Conservation (phyloP, 2,888 invertebrate genomes). For the Lysandra coridon region DNA sequence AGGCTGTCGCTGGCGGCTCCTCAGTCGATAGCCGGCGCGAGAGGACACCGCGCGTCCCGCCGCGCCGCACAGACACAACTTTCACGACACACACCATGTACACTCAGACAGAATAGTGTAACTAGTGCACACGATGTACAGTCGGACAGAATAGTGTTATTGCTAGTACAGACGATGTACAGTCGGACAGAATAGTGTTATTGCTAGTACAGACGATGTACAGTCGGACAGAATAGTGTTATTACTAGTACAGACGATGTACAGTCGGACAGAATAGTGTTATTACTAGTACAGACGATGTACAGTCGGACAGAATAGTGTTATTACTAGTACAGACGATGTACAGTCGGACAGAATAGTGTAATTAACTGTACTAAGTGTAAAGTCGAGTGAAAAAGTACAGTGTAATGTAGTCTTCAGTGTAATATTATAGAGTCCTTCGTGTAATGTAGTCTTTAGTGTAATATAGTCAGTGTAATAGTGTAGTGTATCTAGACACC, state of each 20-base stretch:
- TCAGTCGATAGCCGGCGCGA: conserved; percentile 18
- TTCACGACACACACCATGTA: not conserved
- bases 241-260: not conserved
- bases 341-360: not conserved
- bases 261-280: not conserved
- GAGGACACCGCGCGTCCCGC: conserved; percentile 8
- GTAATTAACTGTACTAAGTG: not conserved
- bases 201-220: too few species aligned
- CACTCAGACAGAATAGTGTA: not conserved
- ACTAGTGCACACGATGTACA: not conserved
- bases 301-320: not conserved
- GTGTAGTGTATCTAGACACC: not conserved
- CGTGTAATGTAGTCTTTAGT: not conserved
- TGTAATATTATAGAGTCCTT: not conserved
- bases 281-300: not conserved
- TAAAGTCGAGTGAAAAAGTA: not conserved
- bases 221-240: not conserved
- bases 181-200: not conserved
- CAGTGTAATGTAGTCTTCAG: not conserved
- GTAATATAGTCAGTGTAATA: not conserved
- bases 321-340: not conserved
- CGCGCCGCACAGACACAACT: not conserved
- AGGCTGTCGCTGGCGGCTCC: conserved; percentile 25
- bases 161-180: not conserved
- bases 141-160: not conserved